These are phyloP conservation scores for Chelonus insularis DNA, from an alignment of 1,140 invertebrate species.

Conservation along the genomic window DNA sequence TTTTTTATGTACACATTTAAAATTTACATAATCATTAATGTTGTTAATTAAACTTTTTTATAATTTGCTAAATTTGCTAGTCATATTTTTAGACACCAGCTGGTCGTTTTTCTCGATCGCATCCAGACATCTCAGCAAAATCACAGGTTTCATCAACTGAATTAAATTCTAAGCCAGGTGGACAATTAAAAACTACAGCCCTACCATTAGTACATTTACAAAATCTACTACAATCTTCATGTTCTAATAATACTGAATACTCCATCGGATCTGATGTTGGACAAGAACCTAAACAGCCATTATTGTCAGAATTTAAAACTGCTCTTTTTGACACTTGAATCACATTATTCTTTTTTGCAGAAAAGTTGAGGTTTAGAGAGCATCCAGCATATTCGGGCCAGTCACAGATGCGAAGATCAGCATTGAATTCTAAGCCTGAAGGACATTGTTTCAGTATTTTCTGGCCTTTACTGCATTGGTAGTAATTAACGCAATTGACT, in stretches of 20 bases:
- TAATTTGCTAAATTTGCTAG: no score
- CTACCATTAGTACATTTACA: slow-evolving; percentile 43
- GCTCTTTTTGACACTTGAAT: no score
- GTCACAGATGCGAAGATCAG: background rate
- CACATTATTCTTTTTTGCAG: no score
- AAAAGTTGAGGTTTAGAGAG: no score
- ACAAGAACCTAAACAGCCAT: slow-evolving; percentile 26
- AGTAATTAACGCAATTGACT: slow-evolving; percentile 59
- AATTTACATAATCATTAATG: no score
- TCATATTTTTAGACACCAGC: no score
- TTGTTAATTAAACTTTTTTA: no score
- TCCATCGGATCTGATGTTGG: background rate
- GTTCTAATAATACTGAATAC: slow-evolving; percentile 23
- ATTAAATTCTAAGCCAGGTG: no score
- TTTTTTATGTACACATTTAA: no score
- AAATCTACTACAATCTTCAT: slow-evolving; percentile 44
- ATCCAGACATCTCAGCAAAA: slow-evolving; percentile 31
- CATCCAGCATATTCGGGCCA: slow-evolving; percentile 7
- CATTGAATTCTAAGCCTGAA: background rate
- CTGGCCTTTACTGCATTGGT: slow-evolving; percentile 58
- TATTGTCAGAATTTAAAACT: no score
- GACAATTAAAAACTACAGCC: slow-evolving; percentile 58
- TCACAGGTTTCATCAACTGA: no score
- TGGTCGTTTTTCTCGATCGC: no score
- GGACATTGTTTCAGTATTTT: slow-evolving; percentile 56